Evolutionary conservation across 1,140 invertebrate genomes (phyloP).

Genomic region (Littorina saxatilis): DNA sequence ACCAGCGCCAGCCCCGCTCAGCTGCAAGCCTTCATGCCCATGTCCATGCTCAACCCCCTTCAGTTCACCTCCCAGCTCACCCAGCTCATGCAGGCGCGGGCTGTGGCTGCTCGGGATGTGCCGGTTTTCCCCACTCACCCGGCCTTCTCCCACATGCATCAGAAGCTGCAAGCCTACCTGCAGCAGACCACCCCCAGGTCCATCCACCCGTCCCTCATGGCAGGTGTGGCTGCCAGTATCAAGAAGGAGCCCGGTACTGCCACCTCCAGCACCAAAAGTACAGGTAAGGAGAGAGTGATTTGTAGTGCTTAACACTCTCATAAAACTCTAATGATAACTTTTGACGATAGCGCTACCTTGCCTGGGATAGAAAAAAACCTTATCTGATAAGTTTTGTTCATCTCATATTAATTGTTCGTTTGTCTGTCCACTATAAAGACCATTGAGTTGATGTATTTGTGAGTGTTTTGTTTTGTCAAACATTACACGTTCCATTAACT

Average conservation of each 20-base stretch:
- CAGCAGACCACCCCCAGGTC: background rate
- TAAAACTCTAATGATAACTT: no score
- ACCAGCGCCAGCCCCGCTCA: background rate
- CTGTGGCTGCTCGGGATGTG: background rate
- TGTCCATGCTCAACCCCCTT: background rate
- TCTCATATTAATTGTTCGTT: no score
- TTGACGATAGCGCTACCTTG: no score
- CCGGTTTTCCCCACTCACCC: conserved; percentile 13
- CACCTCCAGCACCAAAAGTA: background rate
- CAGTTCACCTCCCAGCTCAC: background rate
- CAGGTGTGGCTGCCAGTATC: background rate
- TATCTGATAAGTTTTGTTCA: no score
- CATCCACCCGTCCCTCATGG: background rate
- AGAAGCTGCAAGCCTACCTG: conserved; percentile 23
- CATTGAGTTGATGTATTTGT: no score
- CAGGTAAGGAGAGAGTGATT: no score
- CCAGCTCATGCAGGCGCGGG: conserved; percentile 6
- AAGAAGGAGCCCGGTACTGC: conserved; percentile 26
- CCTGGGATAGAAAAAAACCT: no score
- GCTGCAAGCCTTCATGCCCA: background rate
- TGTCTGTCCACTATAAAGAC: no score
- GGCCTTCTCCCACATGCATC: conserved; percentile 20
- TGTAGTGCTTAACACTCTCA: no score
- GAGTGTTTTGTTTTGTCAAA: no score
- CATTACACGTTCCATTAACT: no score